phyloP scores from a whole-genome alignment of 2,888 invertebrate species.

The Limnephilus rhombicus region DNA sequence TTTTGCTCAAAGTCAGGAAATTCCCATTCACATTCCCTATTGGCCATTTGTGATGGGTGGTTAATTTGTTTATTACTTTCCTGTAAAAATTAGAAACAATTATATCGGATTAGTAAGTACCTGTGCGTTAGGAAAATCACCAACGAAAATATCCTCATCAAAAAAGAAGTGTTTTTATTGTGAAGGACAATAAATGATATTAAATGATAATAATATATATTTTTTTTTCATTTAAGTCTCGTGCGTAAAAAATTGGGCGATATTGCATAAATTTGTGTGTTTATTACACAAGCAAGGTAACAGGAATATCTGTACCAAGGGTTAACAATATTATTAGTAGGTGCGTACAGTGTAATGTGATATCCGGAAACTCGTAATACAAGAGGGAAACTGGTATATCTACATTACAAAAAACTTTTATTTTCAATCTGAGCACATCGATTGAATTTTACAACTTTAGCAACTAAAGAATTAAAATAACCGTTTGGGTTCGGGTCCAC shows the following conservation, averaged over 20 bases:
- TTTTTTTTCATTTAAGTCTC: too few species aligned
- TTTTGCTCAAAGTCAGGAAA: constrained; percentile 11
- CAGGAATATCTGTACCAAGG: too few species aligned
- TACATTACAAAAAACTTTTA: too few species aligned
- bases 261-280: not conserved
- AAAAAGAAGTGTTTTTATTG: not conserved
- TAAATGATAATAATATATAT: not conserved
- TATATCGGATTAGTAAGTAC: not conserved
- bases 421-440: too few species aligned
- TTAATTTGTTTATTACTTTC: constrained; percentile 14
- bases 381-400: too few species aligned
- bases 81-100: constrained; percentile 35
- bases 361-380: too few species aligned
- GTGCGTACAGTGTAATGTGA: too few species aligned
- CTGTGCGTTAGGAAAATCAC: not conserved
- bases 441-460: too few species aligned
- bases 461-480: too few species aligned
- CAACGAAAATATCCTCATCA: not conserved
- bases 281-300: not conserved
- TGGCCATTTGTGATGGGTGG: constrained; percentile 6
- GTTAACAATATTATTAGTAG: too few species aligned
- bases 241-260: too few species aligned
- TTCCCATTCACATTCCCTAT: constrained; percentile 32
- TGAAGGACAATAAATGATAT: not conserved
- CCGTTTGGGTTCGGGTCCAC: too few species aligned